Evolutionary conservation across 2,113 vertebrate genomes (phyloP), one percentile per base, ranked within the genome.

Genomic region (Pogona vitticeps): DNA sequence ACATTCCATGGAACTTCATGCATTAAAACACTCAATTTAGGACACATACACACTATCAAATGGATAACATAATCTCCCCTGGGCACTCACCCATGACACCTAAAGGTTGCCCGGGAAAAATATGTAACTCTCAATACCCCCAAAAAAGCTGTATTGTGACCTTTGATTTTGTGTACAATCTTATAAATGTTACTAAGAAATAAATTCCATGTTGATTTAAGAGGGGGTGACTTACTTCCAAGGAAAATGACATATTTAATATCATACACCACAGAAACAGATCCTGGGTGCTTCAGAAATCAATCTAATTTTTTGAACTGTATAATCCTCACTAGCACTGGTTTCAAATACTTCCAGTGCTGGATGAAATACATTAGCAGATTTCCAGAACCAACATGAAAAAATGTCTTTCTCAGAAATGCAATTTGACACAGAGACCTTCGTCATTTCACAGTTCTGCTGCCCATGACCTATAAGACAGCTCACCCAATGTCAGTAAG

Each of bases 401-500:
- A 31, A 15, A 42, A 26, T 31, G 10, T 52, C 9, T 33, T 6
- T 83, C 56, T 59, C 36, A 36, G 46, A 52, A 52, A 52, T 52
- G 46, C 77, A 76, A 20, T 10, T 38, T 31, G 52, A 52, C 6
- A 46, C 28, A 46, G 31, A 36, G 31, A 36, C 40, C n/a, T 23
- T 84, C 58, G 67, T 33, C 33, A 28, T n/a, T 56, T 31, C 23
- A 78, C 86, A 76, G 3, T 36, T 90, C 1, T 31, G 85, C 33
- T 17, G 81, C 46, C 38, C 42, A 80, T 56, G 36, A 82, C 42
- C 36, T 52, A 42, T 65, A 88, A 14, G 13, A 0, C 59, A 92
- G 59, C 98, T 97, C 91, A 99, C 99, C 99, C 99, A 0, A 99
- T 94, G 85, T 99, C 99, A 15, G 96, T 98, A 90, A 99, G 97